These are phyloP conservation scores for Ormyrus labotus DNA, from an alignment of 2,888 invertebrate species.

Conservation along the genomic window DNA sequence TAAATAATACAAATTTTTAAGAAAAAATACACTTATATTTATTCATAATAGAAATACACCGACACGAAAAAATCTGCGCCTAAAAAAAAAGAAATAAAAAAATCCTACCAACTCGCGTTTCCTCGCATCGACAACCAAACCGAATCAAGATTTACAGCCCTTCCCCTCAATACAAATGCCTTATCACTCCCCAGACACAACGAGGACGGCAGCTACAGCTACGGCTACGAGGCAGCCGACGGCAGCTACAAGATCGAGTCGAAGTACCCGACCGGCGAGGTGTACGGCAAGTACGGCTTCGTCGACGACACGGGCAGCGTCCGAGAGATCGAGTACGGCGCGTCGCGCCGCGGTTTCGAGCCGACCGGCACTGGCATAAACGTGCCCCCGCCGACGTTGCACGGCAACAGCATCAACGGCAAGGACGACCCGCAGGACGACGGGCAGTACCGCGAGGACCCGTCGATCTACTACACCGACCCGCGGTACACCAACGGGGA, in stretches of 20 bases:
- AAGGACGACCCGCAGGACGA: slow-evolving; percentile 83
- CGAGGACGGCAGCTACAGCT: slow-evolving; percentile 92
- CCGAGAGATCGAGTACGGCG: slow-evolving; percentile 91
- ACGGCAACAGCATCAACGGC: slow-evolving; percentile 75
- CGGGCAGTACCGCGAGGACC: slow-evolving; percentile 91
- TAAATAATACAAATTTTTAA: no score
- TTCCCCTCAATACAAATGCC: no score
- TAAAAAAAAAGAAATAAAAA: no score
- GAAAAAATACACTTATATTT: no score
- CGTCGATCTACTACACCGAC: slow-evolving; percentile 85
- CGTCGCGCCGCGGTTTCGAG: slow-evolving; percentile 86
- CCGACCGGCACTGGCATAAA: slow-evolving; percentile 86
- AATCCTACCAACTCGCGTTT: no score
- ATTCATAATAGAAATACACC: no score
- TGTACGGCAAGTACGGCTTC: slow-evolving; percentile 93
- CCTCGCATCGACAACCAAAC: no score
- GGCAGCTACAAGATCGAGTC: slow-evolving; percentile 93
- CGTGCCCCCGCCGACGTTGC: slow-evolving; percentile 88
- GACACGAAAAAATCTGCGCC: no score
- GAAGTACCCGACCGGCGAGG: slow-evolving; percentile 89
- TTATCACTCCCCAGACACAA: slow-evolving; percentile 80
- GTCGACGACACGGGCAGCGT: slow-evolving; percentile 86
- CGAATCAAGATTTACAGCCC: no score
- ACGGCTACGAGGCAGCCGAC: slow-evolving; percentile 91
- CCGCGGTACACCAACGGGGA: slow-evolving; percentile 79